Evolutionary conservation across 1,140 invertebrate species (phyloP).

Genomic region (Sesamia nonagrioides): DNA sequence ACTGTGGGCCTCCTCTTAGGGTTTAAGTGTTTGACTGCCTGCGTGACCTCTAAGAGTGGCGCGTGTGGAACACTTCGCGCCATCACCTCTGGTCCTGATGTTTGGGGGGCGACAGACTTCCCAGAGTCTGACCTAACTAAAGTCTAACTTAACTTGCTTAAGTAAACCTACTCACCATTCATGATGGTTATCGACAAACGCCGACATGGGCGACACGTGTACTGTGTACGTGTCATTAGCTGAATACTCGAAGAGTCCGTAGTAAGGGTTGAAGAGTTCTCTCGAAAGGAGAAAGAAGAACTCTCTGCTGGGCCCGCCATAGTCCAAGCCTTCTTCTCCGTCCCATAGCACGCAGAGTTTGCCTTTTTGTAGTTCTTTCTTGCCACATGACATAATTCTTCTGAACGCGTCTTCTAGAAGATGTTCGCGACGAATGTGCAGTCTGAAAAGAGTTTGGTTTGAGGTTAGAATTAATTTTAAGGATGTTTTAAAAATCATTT

Average conservation of each 20-base stretch:
- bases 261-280: constrained; percentile 99
- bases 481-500: not conserved
- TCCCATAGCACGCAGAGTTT: constrained; percentile 98
- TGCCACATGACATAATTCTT: constrained; percentile 98
- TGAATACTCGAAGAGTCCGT: constrained; percentile 99
- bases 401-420: constrained; percentile 98
- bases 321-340: constrained; percentile 98
- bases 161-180: constrained; percentile 92
- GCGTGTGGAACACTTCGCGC: too few species aligned
- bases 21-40: too few species aligned
- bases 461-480: not conserved
- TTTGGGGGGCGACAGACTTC: too few species aligned
- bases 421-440: constrained; percentile 97
- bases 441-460: constrained; percentile 87
- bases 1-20: too few species aligned
- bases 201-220: constrained; percentile 98
- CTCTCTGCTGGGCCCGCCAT: constrained; percentile 98
- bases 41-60: too few species aligned
- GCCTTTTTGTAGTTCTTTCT: constrained; percentile 98
- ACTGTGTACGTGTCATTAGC: constrained; percentile 99
- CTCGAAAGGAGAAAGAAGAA: constrained; percentile 99
- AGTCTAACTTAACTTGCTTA: too few species aligned
- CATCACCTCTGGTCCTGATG: too few species aligned
- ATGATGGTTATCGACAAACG: constrained; percentile 99
- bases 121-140: too few species aligned